Evolutionary conservation across 2,888 invertebrate species (phyloP).

Genomic region (Doris montereyensis): DNA sequence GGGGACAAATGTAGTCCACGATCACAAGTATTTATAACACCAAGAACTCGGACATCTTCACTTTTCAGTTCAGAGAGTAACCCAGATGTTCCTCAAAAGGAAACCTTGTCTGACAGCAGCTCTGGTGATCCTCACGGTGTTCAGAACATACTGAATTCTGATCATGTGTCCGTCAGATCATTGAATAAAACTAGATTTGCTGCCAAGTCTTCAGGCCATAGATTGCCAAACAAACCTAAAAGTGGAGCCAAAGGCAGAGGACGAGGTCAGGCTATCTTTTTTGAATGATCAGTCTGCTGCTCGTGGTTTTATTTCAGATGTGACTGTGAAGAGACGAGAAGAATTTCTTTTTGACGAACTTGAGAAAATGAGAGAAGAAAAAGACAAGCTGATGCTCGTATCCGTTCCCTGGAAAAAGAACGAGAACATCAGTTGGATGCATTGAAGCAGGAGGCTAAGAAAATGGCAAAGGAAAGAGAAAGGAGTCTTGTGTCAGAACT

Average conservation of each 20-base stretch:
- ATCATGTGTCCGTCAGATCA: neutral
- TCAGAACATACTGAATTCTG: neutral
- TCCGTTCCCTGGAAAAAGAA: slow-evolving; percentile 58
- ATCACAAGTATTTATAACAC: neutral
- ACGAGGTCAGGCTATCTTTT: neutral
- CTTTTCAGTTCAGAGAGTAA: slow-evolving; percentile 58
- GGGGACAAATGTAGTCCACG: slow-evolving; percentile 34
- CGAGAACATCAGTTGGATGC: slow-evolving; percentile 53
- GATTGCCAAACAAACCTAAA: neutral
- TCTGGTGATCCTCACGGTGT: slow-evolving; percentile 36
- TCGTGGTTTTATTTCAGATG: slow-evolving; percentile 63
- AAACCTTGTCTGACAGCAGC: slow-evolving; percentile 61
- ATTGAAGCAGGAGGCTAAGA: slow-evolving; percentile 56
- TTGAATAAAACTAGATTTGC: neutral
- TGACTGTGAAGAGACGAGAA: slow-evolving; percentile 60
- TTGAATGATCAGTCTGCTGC: slow-evolving; percentile 58
- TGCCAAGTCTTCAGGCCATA: neutral
- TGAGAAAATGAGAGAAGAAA: slow-evolving; percentile 61
- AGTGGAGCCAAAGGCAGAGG: neutral
- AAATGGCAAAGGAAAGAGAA: slow-evolving; percentile 59
- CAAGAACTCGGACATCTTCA: slow-evolving; percentile 44
- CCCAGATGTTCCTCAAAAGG: slow-evolving; percentile 47
- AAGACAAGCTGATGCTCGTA: slow-evolving; percentile 57
- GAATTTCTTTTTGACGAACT: slow-evolving; percentile 62
- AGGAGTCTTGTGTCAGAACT: slow-evolving; percentile 57